phyloP scores from a whole-genome alignment of 2,113 vertebrate species.

The Rhineura floridana region DNA sequence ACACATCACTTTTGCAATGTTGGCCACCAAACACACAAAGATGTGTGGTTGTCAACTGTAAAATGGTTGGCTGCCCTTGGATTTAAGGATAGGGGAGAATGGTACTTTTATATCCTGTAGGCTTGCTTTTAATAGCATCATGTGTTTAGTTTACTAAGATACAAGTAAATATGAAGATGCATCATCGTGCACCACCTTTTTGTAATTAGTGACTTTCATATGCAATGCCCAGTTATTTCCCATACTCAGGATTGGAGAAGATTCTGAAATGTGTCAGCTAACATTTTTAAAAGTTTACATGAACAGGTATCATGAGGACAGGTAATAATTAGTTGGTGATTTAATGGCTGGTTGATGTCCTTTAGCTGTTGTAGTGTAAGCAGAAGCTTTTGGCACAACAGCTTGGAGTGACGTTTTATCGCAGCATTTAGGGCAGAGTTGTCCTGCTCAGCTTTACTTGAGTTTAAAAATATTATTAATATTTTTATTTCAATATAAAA shows the following conservation, averaged over 20 bases:
- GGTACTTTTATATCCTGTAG: background rate
- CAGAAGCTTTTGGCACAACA: background rate
- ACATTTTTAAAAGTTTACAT: constrained; percentile 43
- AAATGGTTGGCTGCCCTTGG: too few species aligned
- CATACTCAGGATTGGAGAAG: constrained; percentile 43
- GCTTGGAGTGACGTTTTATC: background rate
- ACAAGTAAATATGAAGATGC: background rate
- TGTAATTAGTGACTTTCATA: background rate
- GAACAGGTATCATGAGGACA: constrained; percentile 42
- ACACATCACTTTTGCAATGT: too few species aligned
- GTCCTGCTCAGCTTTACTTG: background rate
- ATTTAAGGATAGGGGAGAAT: background rate
- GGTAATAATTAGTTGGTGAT: constrained; percentile 50
- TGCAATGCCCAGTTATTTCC: background rate
- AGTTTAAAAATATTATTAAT: background rate
- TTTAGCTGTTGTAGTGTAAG: background rate
- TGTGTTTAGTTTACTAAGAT: background rate
- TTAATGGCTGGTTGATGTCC: background rate
- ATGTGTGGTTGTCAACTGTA: too few species aligned
- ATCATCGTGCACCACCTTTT: background rate
- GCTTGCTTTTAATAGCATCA: background rate
- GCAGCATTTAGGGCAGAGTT: background rate
- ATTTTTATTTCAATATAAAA: background rate
- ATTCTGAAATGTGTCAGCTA: constrained; percentile 38
- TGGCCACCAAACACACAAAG: too few species aligned